Evolutionary conservation across 2,113 vertebrate genomes (phyloP).

Genomic region (Antechinus flavipes): DNA sequence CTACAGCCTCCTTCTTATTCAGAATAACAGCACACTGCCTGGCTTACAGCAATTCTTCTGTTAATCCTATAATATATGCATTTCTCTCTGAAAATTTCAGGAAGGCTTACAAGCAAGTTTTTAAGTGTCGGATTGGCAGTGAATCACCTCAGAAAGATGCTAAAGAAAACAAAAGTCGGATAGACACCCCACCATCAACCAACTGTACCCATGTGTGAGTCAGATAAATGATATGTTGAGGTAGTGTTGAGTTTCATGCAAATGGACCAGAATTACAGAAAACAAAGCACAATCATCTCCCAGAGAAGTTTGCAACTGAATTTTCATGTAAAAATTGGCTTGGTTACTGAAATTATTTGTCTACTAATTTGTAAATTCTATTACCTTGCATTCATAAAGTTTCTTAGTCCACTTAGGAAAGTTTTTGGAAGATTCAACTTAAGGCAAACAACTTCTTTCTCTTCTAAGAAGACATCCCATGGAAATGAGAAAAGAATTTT

Average conservation of each 20-base stretch:
- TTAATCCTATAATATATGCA: slow-evolving; percentile 98
- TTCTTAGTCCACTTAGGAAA: slow-evolving; percentile 32
- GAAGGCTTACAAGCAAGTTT: slow-evolving; percentile 97
- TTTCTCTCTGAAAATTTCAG: slow-evolving; percentile 99
- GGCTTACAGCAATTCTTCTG: slow-evolving; percentile 98
- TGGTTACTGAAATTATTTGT: neutral
- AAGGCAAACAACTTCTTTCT: slow-evolving; percentile 41
- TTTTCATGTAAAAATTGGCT: neutral
- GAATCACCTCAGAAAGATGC: slow-evolving; percentile 84
- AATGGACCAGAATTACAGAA: slow-evolving; percentile 30
- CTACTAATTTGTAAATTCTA: slow-evolving; percentile 1
- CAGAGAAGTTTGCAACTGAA: neutral
- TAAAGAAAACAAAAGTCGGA: slow-evolving; percentile 90
- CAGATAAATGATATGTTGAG: rapidly evolving
- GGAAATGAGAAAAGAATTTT: neutral
- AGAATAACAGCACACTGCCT: slow-evolving; percentile 94
- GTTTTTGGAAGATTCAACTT: slow-evolving; percentile 14
- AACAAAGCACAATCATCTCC: slow-evolving; percentile 49
- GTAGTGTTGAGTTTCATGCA: neutral
- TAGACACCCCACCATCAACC: slow-evolving; percentile 92
- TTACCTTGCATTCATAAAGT: neutral
- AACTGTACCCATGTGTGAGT: slow-evolving; percentile 95
- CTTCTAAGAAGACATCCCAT: slow-evolving; percentile 32
- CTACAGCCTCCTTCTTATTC: slow-evolving; percentile 94
- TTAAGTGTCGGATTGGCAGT: slow-evolving; percentile 87